Evolutionary conservation across 2,797 vertebrate genomes (phyloP), one percentile per base, ranked within the genome.

Genomic region (Microtus obscurus): DNA sequence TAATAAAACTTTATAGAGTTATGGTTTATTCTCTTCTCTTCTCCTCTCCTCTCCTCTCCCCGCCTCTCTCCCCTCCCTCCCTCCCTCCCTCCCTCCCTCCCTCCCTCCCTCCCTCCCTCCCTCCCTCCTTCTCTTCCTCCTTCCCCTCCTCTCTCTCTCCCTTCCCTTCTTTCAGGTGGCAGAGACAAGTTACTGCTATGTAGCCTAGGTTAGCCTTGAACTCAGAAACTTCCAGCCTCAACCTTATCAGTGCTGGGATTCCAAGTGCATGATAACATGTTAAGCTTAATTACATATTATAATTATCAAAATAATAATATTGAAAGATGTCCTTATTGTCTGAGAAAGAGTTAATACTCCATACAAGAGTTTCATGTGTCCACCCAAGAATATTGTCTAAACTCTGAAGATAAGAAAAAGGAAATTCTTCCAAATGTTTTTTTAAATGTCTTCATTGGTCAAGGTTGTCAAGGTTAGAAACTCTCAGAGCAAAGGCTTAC

Each of bases 91-190:
- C 2, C 9, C 34, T 40, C 43, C 23, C 21, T 34, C 3, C 29
- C 21, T 6, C 14, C 5, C 1, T 53, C 2, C 29, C 25, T n/a
- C 3, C 14, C 6, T n/a, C 0, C 1, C 67, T 19, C 3, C 14
- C 6, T 19, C 0, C 4, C n/a, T 34, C 3, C 29, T 14, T 7
- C 11, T 0, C 40, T 14, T 65, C 6, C 3, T 53, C 2, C 16
- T 11, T 59, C 5, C 40, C 25, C 25, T 61, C 7, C 21, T 21
- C 2, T n/a, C 10, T 37, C 13, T 27, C 43, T 8, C 48, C 16
- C 6, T 73, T 56, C 10, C 51, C 29, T 37, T 63, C 4, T 59
- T 29, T 16, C 25, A 29, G 11, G 27, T 45, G 19, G 19, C 56
- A 8, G 63, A 1, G 2, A n/a, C 56, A 45, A 48, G 73, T 8